Evolutionary conservation across 1,140 invertebrate species (phyloP), one percentile per base, ranked within the genome.

Genomic region (Apolygus lucorum): DNA sequence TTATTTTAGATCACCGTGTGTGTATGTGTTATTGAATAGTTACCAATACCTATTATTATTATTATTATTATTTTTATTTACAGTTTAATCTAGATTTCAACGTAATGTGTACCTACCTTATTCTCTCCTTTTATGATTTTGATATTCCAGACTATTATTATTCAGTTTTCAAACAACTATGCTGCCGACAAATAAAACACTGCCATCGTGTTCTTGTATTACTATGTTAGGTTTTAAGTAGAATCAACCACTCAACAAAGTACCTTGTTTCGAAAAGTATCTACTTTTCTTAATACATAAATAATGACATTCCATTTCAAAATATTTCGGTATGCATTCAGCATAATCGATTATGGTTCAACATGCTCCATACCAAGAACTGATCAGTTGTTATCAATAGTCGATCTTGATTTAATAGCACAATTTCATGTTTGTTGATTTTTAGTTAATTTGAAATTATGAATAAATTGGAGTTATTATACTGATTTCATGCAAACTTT

Each of bases 141-240:
- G 8, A 49, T 11, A 49, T 49, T 8, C 17, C 17, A 49, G 17
- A 11, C 17, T 11, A 49, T 11, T 49, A 17, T 17, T 14, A 24
- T 59, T 17, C 54, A 59, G 22, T 59, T 59, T 59, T 24, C 2
- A 17, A 8, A 49, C 17, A 49, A 13, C 22, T 14, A 59, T 17
- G 54, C 54, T 59, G 54, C 54, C 54, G 54, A 59, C 22, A 4
- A 59, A 59, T 17, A 24, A 4, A 14, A 59, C 54, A 59, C 54
- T 59, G 54, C 54, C 54, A 59, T 59, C 54, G 54, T 59, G 54
- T 59, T 59, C 54, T 13, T 59, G 8, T 59, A 59, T 59, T 59
- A 59, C 54, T 59, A 59, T 22, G 8, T 4, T 59, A 59, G 54
- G 54, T 59, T 59, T 59, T 14, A 14, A 59, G 22, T 4, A 42